phyloP scores from a whole-genome alignment of 2,888 invertebrate species.

The Rhimphoctona megacephalus region DNA sequence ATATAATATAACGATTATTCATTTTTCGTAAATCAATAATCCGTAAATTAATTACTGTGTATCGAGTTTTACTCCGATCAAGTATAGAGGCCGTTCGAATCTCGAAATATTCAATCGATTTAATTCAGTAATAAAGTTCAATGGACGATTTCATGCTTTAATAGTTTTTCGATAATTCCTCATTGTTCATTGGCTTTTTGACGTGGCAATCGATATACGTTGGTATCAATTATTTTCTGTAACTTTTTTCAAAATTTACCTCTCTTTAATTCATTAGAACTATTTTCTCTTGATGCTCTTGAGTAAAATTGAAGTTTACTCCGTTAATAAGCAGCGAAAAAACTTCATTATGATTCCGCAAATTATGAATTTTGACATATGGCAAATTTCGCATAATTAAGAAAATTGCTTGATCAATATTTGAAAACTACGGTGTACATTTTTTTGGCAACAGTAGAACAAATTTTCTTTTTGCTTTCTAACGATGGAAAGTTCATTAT shows the following conservation, averaged over 20 bases:
- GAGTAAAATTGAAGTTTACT: background rate
- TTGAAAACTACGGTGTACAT: background rate
- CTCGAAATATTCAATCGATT: background rate
- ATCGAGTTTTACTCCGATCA: background rate
- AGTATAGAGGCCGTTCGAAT: background rate
- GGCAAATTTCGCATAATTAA: background rate
- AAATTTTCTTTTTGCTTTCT: background rate
- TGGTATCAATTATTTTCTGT: background rate
- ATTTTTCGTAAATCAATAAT: background rate
- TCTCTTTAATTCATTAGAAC: background rate
- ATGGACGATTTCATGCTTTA: background rate
- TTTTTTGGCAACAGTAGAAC: background rate
- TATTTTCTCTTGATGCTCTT: background rate
- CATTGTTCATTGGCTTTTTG: background rate
- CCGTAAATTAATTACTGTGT: background rate
- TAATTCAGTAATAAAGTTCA: background rate
- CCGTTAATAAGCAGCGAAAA: background rate
- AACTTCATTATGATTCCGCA: too few species aligned
- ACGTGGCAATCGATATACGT: background rate
- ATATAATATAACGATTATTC: background rate
- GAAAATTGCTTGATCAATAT: background rate
- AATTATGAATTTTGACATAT: background rate
- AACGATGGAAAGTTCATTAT: background rate
- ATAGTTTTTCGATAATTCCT: background rate
- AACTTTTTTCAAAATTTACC: background rate